These are phyloP conservation scores for Gymnocypris eckloni DNA, from an alignment of 2,797 vertebrate genomes.

Conservation along the genomic window DNA sequence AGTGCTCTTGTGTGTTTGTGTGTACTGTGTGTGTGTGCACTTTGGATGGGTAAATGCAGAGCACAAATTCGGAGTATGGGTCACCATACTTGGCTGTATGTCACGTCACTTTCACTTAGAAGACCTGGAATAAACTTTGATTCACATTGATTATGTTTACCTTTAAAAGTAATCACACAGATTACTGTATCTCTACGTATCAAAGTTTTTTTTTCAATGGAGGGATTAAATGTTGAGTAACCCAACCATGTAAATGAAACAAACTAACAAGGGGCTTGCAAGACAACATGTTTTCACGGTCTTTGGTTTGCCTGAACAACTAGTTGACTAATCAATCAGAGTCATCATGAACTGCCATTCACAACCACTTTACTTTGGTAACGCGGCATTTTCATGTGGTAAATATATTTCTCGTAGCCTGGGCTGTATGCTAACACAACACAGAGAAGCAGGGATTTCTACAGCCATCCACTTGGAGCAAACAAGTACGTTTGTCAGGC, in stretches of 20 bases:
- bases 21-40: no score
- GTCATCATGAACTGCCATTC: background rate
- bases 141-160: background rate
- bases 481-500: slow-evolving; percentile 55
- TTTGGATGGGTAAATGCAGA: no score
- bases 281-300: background rate
- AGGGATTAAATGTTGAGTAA: no score
- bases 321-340: background rate
- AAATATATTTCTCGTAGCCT: background rate
- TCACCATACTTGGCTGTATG: no score
- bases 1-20: no score
- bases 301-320: background rate
- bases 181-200: background rate
- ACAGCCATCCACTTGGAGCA: slow-evolving; percentile 53
- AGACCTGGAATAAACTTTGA: background rate
- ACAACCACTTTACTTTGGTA: background rate
- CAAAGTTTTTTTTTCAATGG: background rate
- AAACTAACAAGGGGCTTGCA: background rate
- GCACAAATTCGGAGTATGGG: no score
- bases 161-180: no score
- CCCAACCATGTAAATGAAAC: background rate
- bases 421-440: slow-evolving; percentile 21
- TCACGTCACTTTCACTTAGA: background rate
- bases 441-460: slow-evolving; percentile 55
- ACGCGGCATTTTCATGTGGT: no score